Percentiles rank a stretch among this genome's conserved stretches.
Conservation (phyloP, 1,140 invertebrate species). For the Micrasema minimum region DNA sequence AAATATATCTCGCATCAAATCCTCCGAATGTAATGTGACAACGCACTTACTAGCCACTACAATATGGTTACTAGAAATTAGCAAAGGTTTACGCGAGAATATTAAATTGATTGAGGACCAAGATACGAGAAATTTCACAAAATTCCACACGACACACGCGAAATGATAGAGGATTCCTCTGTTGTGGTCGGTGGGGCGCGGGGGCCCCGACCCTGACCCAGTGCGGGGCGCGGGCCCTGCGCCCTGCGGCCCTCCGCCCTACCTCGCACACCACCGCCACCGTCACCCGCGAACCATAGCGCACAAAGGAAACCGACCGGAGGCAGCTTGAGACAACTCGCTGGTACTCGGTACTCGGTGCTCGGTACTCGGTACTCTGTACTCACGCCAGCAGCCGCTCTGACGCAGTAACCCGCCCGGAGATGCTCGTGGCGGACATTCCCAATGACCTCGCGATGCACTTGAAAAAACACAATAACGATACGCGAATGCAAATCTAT, state of each 20-base stretch:
- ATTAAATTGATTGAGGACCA: too few relatives aligned
- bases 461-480: slow-evolving; percentile 41
- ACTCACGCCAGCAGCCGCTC: slow-evolving; percentile 1
- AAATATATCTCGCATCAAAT: too few relatives aligned
- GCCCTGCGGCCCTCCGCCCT: neutral
- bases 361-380: too few relatives aligned
- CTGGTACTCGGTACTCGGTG: neutral
- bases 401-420: slow-evolving; percentile 1
- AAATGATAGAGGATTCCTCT: too few relatives aligned
- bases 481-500: slow-evolving; percentile 32
- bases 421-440: slow-evolving; percentile 25
- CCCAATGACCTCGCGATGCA: slow-evolving; percentile 38
- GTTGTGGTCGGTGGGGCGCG: too few relatives aligned
- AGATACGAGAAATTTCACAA: too few relatives aligned
- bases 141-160: too few relatives aligned
- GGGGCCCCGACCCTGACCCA: too few relatives aligned
- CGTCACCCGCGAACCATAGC: neutral
- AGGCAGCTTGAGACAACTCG: neutral
- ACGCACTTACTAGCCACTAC: too few relatives aligned
- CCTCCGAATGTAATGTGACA: too few relatives aligned
- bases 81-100: too few relatives aligned
- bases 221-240: neutral
- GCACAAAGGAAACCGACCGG: neutral
- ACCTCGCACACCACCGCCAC: neutral
- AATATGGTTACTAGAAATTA: too few relatives aligned